Conservation (phyloP, 2,888 invertebrate genomes). For the Platycheirus albimanus region DNA sequence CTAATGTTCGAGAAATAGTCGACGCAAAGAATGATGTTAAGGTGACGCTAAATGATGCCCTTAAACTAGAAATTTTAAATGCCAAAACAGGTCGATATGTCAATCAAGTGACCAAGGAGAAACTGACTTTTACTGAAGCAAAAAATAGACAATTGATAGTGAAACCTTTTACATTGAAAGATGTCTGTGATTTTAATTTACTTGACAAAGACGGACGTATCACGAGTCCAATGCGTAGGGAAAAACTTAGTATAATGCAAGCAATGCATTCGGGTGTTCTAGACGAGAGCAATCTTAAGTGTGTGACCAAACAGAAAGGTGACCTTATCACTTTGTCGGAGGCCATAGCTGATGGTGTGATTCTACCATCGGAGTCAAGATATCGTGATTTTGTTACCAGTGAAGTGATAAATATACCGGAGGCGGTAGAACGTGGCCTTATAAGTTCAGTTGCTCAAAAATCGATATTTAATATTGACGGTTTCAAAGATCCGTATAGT, state of each 20-base stretch:
- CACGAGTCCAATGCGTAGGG: constrained; percentile 90
- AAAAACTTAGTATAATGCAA: constrained; percentile 90
- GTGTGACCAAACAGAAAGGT: constrained; percentile 91
- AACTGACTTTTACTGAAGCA: constrained; percentile 92
- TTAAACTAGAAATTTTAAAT: constrained; percentile 90
- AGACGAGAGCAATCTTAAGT: constrained; percentile 92
- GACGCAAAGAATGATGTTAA: constrained; percentile 91
- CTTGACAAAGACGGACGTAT: constrained; percentile 90
- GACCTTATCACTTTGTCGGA: constrained; percentile 92
- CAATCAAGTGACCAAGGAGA: constrained; percentile 89
- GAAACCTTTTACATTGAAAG: constrained; percentile 96
- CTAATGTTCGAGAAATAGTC: constrained; percentile 91
- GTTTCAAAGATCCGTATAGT: constrained; percentile 91
- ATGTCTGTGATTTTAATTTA: constrained; percentile 90
- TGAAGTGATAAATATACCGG: constrained; percentile 89
- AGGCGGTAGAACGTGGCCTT: constrained; percentile 94
- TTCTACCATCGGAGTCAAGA: constrained; percentile 88
- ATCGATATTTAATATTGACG: constrained; percentile 96
- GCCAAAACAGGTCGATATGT: constrained; percentile 91
- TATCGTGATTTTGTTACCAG: constrained; percentile 90
- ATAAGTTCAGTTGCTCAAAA: constrained; percentile 93
- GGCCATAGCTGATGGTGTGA: constrained; percentile 91
- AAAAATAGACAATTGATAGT: constrained; percentile 90
- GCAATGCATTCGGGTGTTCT: constrained; percentile 94
- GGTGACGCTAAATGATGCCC: constrained; percentile 91